Base-by-base conservation (phyloP, 2,113 vertebrate genomes). In the Emydura subglobosa region DNA sequence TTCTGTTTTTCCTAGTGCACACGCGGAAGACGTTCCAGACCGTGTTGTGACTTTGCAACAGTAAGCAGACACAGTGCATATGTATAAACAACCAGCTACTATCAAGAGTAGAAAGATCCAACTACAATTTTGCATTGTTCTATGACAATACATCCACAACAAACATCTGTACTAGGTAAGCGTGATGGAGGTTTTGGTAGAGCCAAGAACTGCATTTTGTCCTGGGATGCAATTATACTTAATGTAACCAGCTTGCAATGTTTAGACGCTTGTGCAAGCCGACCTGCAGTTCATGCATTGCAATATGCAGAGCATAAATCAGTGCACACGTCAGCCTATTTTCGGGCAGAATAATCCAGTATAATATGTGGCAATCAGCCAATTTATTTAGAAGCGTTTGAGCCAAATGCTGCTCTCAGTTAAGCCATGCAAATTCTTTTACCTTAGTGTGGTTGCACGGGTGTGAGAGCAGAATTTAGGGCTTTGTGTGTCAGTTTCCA, bases 101-200 rank as follows among this genome's bases (percentile, higher is more conserved):
- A 65, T 83, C 55, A 34, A 85, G 24, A 93, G 9, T 9, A 74
- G 61, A 78, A 80, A 22, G 21, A 88, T 82, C 59, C 53, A 90
- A 90, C 79, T 42, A 65, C 42, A 47, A 59, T 57, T 95, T 87
- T 72, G 7, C 44, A 57, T 55, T 94, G 91, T 86, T 82, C 31
- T 80, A 80, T 87, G 84, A 84, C 82, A 94, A 44, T 11, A 96
- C 42, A 74, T 12, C 91, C 55, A 76, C 90, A 92, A 96, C 97
- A 92, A 96, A 96, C 94, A 96, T 95, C 86, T 94, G 95, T 96
- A 90, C 83, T 74, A 83, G 88, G 90, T 96, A 98, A 95, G 88
- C 14, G 54, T 95, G 65, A 82, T 83, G 22, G 34, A 81, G 49
- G 54, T 42, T 27, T 83, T n/a, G 39, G 19, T 97, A 87, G 96